A percentile compares a stretch with the other conserved stretches of the same genome.
Conservation (phyloP, 2,797 vertebrate genomes). For the Neosilurus hyrtlii region DNA sequence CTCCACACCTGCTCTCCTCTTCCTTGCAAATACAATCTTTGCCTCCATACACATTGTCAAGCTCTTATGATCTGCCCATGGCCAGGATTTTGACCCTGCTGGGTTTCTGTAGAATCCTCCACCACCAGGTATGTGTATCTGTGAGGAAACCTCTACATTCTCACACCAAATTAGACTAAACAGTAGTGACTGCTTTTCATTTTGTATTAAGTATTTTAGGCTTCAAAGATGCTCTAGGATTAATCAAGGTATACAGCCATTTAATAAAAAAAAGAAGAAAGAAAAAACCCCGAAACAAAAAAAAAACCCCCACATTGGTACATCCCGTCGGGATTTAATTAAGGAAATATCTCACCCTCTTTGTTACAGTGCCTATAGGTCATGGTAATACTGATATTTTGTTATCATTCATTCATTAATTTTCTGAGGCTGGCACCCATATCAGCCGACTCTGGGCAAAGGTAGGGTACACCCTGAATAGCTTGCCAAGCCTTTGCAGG, state of each 20-base stretch:
- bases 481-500: too few species aligned
- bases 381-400: too few species aligned
- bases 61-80: slow-evolving; percentile 49
- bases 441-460: too few species aligned
- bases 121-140: slow-evolving; percentile 32
- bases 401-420: too few species aligned
- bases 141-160: slow-evolving; percentile 48
- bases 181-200: slow-evolving; percentile 51
- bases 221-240: slow-evolving; percentile 29
- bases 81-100: slow-evolving; percentile 37
- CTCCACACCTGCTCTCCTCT: slow-evolving; percentile 59
- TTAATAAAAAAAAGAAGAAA: too few species aligned
- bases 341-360: too few species aligned
- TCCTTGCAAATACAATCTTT: slow-evolving; percentile 27
- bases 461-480: too few species aligned
- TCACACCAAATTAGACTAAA: slow-evolving; percentile 42
- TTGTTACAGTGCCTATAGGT: too few species aligned
- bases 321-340: too few species aligned
- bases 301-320: too few species aligned
- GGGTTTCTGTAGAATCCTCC: slow-evolving; percentile 28
- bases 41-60: slow-evolving; percentile 45
- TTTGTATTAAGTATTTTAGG: slow-evolving; percentile 41
- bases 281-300: too few species aligned
- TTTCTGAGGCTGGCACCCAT: too few species aligned
- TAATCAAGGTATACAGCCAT: neutral